phyloP scores from a whole-genome alignment of 2,888 invertebrate species.

The Aphidius colemani region DNA sequence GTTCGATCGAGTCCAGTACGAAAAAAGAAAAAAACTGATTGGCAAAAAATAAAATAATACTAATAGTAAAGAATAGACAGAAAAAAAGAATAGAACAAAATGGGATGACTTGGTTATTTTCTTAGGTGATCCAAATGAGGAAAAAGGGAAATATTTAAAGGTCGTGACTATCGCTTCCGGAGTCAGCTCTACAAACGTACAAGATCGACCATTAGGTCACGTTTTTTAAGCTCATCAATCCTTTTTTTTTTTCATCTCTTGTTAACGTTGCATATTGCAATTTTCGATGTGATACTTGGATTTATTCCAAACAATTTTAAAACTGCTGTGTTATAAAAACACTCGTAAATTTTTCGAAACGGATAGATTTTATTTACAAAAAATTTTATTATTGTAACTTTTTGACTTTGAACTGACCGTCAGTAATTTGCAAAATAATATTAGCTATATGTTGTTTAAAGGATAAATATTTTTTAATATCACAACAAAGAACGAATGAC shows the following conservation, averaged over 20 bases:
- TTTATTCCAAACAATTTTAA: too few relatives aligned
- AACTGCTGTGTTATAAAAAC: too few relatives aligned
- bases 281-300: too few relatives aligned
- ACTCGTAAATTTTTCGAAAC: too few relatives aligned
- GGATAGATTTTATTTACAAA: too few relatives aligned
- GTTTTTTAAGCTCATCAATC: constrained; percentile 39
- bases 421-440: too few relatives aligned
- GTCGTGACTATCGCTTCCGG: constrained; percentile 35
- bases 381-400: too few relatives aligned
- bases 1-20: constrained; percentile 21
- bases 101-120: not conserved
- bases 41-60: not conserved
- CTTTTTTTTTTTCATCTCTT: constrained; percentile 32
- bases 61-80: not conserved
- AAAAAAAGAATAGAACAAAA: constrained; percentile 8
- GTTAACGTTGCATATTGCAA: too few relatives aligned
- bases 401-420: too few relatives aligned
- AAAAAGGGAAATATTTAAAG: constrained; percentile 7
- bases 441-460: too few relatives aligned
- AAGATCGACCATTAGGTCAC: constrained; percentile 25
- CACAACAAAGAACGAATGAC: constrained; percentile 30
- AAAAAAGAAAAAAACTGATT: constrained; percentile 8
- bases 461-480: too few relatives aligned
- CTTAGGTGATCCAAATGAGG: constrained; percentile 19
- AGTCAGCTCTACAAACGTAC: constrained; percentile 29